Base-by-base conservation (phyloP, 2,888 invertebrate species). In the Lysandra coridon region DNA sequence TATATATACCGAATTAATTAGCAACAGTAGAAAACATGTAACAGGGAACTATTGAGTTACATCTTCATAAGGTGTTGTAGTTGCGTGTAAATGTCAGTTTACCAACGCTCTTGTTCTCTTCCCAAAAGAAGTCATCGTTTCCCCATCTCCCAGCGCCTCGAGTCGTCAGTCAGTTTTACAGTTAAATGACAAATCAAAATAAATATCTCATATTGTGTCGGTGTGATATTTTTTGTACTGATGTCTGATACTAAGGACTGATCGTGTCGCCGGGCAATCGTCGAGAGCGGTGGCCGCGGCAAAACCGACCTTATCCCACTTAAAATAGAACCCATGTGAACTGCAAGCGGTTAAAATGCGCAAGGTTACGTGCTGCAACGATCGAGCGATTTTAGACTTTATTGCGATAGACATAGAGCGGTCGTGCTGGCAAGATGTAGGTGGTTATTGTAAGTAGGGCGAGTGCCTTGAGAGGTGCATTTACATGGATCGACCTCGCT, bases 401-500 rank as follows among this genome's bases (percentile, higher is more conserved):
- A 80, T 74, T 12, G 7, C 0, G 0, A 14, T 53, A 6, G 62
- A 2, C 17, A 73, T 80, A 82, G 80, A 79, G 80, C 80, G 78
- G 80, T 62, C 4, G 10, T 4, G 78, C 10, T 53, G 76, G 78
- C 40, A 62, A 53, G 40, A 64, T 73, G 44, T 37, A 73, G 77
- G 73, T 80, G 74, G 81, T 82, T 78, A 64, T 44, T 79, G 90
- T 90, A 93, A 89, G 88, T 94, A 91, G 93, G 94, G 88, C 93
- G 89, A 86, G 85, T 86, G 87, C 94, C 93, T 94, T 93, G 94
- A 92, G 91, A 86, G 86, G 85, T 84, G 88, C 89, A 93, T 94
- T 94, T 91, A 89, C 93, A 93, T 93, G 89, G 85, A 79, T 80
- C 87, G 92, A 85, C 94, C 94, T 93, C 93, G 93, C 84, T 82